Conservation (phyloP, 2,113 vertebrate genomes). For the Phoenicopterus ruber region DNA sequence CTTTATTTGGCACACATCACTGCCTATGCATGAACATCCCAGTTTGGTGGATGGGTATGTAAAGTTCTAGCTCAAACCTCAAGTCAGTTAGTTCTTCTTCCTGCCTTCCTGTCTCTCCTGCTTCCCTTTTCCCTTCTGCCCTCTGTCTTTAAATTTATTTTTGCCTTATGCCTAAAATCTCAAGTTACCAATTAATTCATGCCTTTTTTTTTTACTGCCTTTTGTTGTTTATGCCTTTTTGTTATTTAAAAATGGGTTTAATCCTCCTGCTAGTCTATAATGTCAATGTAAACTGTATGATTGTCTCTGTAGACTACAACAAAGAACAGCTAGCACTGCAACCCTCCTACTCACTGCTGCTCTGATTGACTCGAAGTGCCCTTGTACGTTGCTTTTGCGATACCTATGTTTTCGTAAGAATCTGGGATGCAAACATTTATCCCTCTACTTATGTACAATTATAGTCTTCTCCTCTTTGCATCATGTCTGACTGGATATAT, state of each 20-base stretch:
- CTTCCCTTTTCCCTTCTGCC: background rate
- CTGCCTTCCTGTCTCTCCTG: background rate
- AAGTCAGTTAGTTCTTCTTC: background rate
- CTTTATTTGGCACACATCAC: background rate
- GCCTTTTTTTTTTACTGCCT: background rate
- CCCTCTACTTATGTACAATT: background rate
- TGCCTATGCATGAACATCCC: background rate
- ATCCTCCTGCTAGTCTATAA: background rate
- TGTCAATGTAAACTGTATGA: background rate
- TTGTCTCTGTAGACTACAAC: background rate
- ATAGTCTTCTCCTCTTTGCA: background rate
- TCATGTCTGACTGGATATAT: background rate
- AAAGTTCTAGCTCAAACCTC: background rate
- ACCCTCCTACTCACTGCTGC: background rate
- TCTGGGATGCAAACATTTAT: background rate
- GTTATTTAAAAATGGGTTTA: background rate
- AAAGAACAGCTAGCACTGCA: background rate
- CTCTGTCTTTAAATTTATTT: background rate
- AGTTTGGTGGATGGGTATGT: background rate
- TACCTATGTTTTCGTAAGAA: background rate
- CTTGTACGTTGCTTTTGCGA: background rate
- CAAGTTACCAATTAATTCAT: background rate
- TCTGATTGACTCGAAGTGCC: background rate
- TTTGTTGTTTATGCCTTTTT: background rate
- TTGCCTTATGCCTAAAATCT: background rate